These are phyloP conservation scores for Lasiurus cinereus DNA, from an alignment of 2,113 vertebrate species.

Conservation along the genomic window DNA sequence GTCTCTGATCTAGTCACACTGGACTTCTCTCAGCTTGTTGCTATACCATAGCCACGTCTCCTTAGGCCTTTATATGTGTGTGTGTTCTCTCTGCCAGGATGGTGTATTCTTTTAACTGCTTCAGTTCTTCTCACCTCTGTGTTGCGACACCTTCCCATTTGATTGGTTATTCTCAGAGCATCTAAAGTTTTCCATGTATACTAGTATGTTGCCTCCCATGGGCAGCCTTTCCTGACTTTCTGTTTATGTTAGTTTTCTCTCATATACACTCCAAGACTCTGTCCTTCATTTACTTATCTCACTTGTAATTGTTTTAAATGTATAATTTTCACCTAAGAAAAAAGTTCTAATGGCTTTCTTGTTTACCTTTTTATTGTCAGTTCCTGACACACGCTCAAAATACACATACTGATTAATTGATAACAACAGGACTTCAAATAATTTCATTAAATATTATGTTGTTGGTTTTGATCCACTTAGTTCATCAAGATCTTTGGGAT, in stretches of 20 bases:
- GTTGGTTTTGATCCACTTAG: constrained; percentile 15
- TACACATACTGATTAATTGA: not conserved
- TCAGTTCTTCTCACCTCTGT: not conserved
- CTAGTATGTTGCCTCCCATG: not conserved
- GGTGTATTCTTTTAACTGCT: not conserved
- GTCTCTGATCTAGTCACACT: not conserved
- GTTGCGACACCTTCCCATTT: not conserved
- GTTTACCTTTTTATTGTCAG: not conserved
- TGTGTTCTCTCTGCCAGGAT: not conserved
- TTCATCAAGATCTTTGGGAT: not conserved
- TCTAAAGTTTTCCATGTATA: rapidly evolving
- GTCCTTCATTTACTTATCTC: not conserved
- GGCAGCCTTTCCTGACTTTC: not conserved
- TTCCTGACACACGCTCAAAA: not conserved
- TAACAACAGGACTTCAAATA: not conserved
- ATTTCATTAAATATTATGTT: not conserved
- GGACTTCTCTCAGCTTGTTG: not conserved
- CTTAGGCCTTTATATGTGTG: not conserved
- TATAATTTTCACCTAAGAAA: not conserved
- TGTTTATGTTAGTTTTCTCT: not conserved
- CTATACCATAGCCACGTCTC: not conserved
- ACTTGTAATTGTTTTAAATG: not conserved
- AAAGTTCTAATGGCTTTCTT: not conserved
- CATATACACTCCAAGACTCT: not conserved
- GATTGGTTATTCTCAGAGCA: not conserved